These are phyloP conservation scores for Laticauda colubrina DNA, from an alignment of 2,113 vertebrate species.

Conservation along the genomic window DNA sequence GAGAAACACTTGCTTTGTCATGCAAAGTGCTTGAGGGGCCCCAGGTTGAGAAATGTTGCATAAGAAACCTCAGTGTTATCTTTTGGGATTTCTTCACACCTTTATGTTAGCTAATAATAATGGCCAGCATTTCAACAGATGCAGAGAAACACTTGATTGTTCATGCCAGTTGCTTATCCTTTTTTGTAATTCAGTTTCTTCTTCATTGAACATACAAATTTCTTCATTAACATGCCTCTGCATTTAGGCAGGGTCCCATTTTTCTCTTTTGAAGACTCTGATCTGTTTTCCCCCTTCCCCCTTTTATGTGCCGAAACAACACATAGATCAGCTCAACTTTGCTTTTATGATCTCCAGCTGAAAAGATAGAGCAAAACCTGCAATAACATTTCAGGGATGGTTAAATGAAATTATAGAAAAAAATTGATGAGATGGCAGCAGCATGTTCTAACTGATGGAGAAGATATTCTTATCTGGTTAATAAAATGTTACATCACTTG, in stretches of 20 bases:
- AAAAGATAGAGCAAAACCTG: not conserved
- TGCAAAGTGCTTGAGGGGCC: not conserved
- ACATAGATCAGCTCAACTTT: not conserved
- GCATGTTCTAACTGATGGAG: constrained; percentile 8
- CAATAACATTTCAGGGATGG: not conserved
- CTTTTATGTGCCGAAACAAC: not conserved
- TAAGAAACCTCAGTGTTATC: not conserved
- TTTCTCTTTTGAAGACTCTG: not conserved
- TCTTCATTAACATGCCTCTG: not conserved
- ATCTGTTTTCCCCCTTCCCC: not conserved
- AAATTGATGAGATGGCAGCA: not conserved
- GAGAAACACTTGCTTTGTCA: not conserved
- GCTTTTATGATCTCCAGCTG: not conserved
- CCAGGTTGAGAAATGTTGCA: not conserved
- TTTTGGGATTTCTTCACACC: not conserved
- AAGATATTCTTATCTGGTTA: constrained; percentile 6
- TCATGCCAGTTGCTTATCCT: not conserved
- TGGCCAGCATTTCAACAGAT: not conserved
- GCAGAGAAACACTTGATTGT: not conserved
- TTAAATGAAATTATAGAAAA: not conserved
- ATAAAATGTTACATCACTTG: constrained; percentile 15
- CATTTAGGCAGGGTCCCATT: not conserved
- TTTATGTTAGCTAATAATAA: not conserved
- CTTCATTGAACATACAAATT: not conserved
- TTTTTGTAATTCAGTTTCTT: not conserved